A percentile compares a stretch with the other conserved stretches of the same genome.
Evolutionary conservation across 2,888 invertebrate genomes (phyloP).

Genomic region (Heliconius aoede): DNA sequence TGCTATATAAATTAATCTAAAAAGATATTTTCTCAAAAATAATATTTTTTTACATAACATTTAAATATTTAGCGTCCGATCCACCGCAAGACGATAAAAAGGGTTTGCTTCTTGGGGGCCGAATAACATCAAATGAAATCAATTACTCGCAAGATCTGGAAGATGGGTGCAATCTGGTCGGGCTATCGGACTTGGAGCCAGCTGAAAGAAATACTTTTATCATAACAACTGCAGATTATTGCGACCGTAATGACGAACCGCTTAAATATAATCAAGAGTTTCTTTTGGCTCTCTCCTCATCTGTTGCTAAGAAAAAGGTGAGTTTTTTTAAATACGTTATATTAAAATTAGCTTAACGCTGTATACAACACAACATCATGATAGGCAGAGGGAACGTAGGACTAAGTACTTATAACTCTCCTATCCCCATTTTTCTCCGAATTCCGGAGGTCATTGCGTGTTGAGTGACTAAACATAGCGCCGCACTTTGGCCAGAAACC

Average conservation of each 20-base stretch:
- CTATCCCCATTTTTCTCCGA: too few relatives aligned
- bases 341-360: too few relatives aligned
- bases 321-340: too few relatives aligned
- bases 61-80: slow-evolving; percentile 59
- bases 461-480: too few relatives aligned
- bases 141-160: slow-evolving; percentile 70
- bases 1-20: too few relatives aligned
- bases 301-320: slow-evolving; percentile 63
- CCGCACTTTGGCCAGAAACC: too few relatives aligned
- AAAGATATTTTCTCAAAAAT: too few relatives aligned
- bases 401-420: too few relatives aligned
- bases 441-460: too few relatives aligned
- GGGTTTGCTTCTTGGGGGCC: slow-evolving; percentile 70
- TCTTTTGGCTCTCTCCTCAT: slow-evolving; percentile 67
- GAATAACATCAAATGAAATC: slow-evolving; percentile 70
- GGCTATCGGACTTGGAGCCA: slow-evolving; percentile 56
- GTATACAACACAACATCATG: too few relatives aligned
- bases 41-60: background rate
- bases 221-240: slow-evolving; percentile 74
- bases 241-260: slow-evolving; percentile 67
- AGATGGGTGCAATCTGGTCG: slow-evolving; percentile 68
- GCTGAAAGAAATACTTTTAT: slow-evolving; percentile 65
- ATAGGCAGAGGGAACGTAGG: too few relatives aligned
- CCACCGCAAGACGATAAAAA: slow-evolving; percentile 62
- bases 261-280: slow-evolving; percentile 78